phyloP scores from a whole-genome alignment of 2,888 invertebrate genomes.

The Lucinisca nassula region DNA sequence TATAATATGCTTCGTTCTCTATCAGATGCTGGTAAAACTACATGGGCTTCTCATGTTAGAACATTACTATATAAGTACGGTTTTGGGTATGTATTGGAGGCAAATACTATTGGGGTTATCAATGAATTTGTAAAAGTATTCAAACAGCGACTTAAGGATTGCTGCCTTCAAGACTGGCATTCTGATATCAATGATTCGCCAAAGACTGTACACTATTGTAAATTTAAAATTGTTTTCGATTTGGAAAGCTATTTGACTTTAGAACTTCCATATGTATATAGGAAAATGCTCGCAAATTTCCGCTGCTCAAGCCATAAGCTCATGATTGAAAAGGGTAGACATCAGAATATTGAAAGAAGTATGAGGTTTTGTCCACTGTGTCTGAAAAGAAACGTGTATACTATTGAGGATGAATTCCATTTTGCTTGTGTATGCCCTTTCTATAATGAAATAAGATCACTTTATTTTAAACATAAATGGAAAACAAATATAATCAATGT shows the following conservation, averaged over 20 bases:
- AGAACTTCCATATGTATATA: not conserved
- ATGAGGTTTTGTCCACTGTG: not conserved
- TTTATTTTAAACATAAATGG: not conserved
- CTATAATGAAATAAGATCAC: not conserved
- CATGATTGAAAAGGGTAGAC: not conserved
- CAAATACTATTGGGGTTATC: not conserved
- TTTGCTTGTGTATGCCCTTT: not conserved
- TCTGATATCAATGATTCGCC: not conserved
- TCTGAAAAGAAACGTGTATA: not conserved
- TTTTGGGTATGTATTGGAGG: constrained; percentile 1
- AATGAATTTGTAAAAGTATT: not conserved
- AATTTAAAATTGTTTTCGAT: not conserved
- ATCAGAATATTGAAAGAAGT: not conserved
- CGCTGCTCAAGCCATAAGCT: not conserved
- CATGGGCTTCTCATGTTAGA: not conserved
- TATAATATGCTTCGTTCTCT: constrained; percentile 1
- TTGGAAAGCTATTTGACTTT: not conserved
- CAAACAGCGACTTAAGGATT: not conserved
- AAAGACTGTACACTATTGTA: not conserved
- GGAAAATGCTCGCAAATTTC: not conserved
- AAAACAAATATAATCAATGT: not conserved
- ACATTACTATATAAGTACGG: not conserved
- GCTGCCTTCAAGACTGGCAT: not conserved
- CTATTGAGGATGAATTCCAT: not conserved
- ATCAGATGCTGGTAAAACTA: not conserved